These are phyloP conservation scores for Leptodactylus fuscus DNA, from an alignment of 2,113 vertebrate species.

Conservation along the genomic window DNA sequence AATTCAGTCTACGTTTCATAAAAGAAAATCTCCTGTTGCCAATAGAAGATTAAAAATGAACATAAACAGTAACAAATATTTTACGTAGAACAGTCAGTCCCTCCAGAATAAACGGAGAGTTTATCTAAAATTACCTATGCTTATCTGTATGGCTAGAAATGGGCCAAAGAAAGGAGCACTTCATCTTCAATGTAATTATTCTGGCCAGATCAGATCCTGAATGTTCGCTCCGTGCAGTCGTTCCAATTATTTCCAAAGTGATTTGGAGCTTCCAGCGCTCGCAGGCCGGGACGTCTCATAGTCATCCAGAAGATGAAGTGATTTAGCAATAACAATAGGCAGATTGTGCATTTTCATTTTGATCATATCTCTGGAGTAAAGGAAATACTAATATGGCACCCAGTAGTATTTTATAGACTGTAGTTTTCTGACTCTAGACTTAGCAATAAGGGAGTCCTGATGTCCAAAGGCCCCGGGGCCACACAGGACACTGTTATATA, in stretches of 20 bases:
- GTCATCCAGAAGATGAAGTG: background rate
- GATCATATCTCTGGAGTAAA: background rate
- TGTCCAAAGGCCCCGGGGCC: too few relatives aligned
- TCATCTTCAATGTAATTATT: conserved; percentile 36
- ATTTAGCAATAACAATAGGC: background rate
- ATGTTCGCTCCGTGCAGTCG: background rate
- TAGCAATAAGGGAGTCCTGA: too few relatives aligned
- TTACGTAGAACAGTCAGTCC: background rate
- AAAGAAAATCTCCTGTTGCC: conserved; percentile 21
- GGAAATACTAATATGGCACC: background rate
- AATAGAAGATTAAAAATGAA: conserved; percentile 2
- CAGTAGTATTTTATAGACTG: background rate
- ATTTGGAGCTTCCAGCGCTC: background rate
- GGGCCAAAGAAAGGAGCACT: conserved; percentile 12
- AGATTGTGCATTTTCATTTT: background rate
- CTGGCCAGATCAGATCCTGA: conserved; percentile 1
- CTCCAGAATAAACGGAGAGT: background rate
- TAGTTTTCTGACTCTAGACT: too few relatives aligned
- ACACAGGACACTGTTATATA: too few relatives aligned
- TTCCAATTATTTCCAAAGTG: conserved; percentile 21
- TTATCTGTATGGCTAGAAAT: conserved; percentile 41
- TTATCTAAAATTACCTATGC: conserved; percentile 42
- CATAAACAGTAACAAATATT: background rate
- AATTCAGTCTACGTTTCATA: background rate
- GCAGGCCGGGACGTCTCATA: background rate